A percentile compares a stretch with the other conserved stretches of the same genome.
These are phyloP conservation scores for Lasioglossum figueresi DNA, from an alignment of 2,888 invertebrate species.

Conservation along the genomic window DNA sequence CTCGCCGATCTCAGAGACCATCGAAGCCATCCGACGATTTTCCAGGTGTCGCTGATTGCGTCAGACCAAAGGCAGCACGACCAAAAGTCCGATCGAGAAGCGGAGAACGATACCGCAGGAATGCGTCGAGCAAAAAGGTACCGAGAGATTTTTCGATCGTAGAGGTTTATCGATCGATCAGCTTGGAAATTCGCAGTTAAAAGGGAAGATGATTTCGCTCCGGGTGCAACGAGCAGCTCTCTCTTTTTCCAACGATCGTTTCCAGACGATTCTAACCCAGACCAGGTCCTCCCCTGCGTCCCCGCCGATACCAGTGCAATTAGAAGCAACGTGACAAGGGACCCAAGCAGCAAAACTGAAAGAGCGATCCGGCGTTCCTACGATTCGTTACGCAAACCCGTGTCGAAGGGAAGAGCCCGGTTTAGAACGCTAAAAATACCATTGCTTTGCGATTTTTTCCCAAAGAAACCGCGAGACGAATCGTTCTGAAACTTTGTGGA, in stretches of 20 bases:
- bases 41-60: constrained; percentile 13
- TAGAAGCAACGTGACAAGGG: constrained; percentile 70
- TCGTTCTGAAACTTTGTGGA: neutral
- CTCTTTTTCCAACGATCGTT: constrained; percentile 29
- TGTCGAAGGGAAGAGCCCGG: constrained; percentile 9
- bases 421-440: neutral
- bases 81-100: neutral
- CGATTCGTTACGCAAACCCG: constrained; percentile 66
- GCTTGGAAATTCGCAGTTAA: constrained; percentile 14
- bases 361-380: constrained; percentile 49
- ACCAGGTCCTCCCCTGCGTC: constrained; percentile 24
- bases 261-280: constrained; percentile 41
- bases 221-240: neutral
- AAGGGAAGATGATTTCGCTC: constrained; percentile 34
- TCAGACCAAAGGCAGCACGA: neutral
- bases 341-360: constrained; percentile 54
- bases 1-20: constrained; percentile 7
- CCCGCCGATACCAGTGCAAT: constrained; percentile 60
- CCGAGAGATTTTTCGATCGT: constrained; percentile 14
- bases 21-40: constrained; percentile 24
- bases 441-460: neutral
- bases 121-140: neutral
- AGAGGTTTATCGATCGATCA: neutral
- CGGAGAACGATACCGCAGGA: neutral
- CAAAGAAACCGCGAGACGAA: neutral